Evolutionary conservation across 2,888 invertebrate species (phyloP).

Genomic region (Noctua fimbriata): DNA sequence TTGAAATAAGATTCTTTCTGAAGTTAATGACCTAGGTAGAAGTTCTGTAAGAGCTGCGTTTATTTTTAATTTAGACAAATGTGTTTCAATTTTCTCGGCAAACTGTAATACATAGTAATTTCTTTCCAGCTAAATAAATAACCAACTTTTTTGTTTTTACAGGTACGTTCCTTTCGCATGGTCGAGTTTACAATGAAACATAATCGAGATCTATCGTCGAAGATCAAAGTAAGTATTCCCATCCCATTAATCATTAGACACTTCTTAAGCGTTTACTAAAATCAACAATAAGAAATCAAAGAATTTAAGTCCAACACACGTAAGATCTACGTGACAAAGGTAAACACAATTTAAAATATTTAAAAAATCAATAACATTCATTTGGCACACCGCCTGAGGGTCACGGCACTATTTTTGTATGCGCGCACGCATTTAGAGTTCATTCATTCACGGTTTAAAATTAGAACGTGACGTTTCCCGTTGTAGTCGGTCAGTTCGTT

Average conservation of each 20-base stretch:
- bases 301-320: conserved; percentile 20
- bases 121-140: conserved; percentile 3
- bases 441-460: conserved; percentile 85
- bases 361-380: conserved; percentile 63
- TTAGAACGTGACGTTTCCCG: conserved; percentile 78
- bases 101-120: background rate
- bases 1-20: background rate
- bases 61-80: background rate
- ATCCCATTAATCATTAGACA: conserved; percentile 43
- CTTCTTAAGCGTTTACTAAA: conserved; percentile 41
- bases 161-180: conserved; percentile 48
- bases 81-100: background rate
- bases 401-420: conserved; percentile 78
- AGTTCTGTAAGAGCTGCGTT: background rate
- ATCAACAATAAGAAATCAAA: conserved; percentile 34
- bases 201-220: conserved; percentile 7
- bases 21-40: background rate
- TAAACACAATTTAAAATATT: conserved; percentile 59
- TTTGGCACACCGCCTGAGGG: conserved; percentile 75
- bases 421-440: conserved; percentile 84
- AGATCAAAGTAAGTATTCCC: conserved; percentile 61
- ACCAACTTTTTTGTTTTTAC: conserved; percentile 45
- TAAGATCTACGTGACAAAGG: conserved; percentile 50
- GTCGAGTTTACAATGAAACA: conserved; percentile 26
- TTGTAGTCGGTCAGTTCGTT: conserved; percentile 69